phyloP scores from a whole-genome alignment of 2,888 invertebrate genomes.

The Scaptomyza tumidula region DNA sequence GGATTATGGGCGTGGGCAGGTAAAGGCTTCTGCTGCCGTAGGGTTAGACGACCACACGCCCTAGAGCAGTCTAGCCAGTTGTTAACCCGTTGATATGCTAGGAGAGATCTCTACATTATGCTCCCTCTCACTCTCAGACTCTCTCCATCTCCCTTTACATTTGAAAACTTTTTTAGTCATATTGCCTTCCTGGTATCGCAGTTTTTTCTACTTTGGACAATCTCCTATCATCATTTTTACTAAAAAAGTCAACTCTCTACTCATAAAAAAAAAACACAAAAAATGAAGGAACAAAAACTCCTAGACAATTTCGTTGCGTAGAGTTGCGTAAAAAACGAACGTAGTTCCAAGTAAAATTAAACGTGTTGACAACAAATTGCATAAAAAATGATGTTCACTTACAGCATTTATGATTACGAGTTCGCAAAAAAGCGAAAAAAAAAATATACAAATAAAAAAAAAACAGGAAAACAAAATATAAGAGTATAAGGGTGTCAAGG shows the following conservation, averaged over 20 bases:
- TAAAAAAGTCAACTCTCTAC: conserved; percentile 72
- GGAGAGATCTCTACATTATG: conserved; percentile 4
- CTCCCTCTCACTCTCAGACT: background rate
- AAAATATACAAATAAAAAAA: background rate
- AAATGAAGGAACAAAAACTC: conserved; percentile 8
- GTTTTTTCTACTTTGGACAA: conserved; percentile 20
- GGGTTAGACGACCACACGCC: conserved; percentile 57
- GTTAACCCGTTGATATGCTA: conserved; percentile 65
- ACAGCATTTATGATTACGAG: conserved; percentile 61
- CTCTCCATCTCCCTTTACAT: background rate
- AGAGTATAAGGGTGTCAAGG: conserved; percentile 6
- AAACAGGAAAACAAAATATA: conserved; percentile 16
- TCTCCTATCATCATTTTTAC: conserved; percentile 42
- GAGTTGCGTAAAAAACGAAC: conserved; percentile 77
- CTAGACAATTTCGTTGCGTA: conserved; percentile 45
- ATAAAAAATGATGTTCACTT: conserved; percentile 72
- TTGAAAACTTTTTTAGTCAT: background rate
- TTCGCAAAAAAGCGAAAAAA: conserved; percentile 56
- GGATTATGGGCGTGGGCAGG: conserved; percentile 80
- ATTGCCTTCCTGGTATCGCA: conserved; percentile 42
- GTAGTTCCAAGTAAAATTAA: conserved; percentile 45
- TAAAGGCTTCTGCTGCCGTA: conserved; percentile 58
- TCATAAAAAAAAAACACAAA: conserved; percentile 39
- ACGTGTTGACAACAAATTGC: conserved; percentile 69
- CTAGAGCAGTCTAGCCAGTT: conserved; percentile 17